Evolutionary conservation across 1,140 invertebrate genomes (phyloP).

Genomic region (Mercenaria mercenaria): DNA sequence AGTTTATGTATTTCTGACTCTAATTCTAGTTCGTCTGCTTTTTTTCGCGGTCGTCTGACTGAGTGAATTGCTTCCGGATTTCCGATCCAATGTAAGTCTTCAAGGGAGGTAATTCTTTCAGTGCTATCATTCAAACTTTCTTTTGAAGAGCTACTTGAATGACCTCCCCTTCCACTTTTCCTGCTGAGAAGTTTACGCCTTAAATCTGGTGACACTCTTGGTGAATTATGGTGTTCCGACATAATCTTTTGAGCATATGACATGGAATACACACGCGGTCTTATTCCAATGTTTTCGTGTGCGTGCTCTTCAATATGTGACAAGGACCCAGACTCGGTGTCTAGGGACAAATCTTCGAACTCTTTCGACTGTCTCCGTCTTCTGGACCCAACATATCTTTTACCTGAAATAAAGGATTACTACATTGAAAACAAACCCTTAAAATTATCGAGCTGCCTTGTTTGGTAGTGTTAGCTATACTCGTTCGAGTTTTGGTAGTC

Average conservation of each 20-base stretch:
- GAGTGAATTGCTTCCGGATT: slow-evolving; percentile 75
- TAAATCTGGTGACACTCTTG: slow-evolving; percentile 34
- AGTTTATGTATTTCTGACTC: slow-evolving; percentile 59
- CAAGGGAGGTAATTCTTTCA: slow-evolving; percentile 53
- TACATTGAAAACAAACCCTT: no score
- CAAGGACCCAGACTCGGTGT: slow-evolving; percentile 41
- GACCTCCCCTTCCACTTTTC: slow-evolving; percentile 7
- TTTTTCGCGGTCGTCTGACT: slow-evolving; percentile 70
- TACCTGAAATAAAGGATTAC: slow-evolving; percentile 23
- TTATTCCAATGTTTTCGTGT: neutral
- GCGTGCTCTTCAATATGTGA: neutral
- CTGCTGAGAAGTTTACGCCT: neutral
- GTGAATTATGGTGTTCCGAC: neutral
- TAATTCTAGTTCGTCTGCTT: slow-evolving; percentile 69
- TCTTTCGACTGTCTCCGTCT: slow-evolving; percentile 47
- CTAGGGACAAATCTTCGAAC: slow-evolving; percentile 46
- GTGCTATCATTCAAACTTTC: slow-evolving; percentile 25
- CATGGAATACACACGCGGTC: slow-evolving; percentile 55
- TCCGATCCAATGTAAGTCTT: slow-evolving; percentile 67
- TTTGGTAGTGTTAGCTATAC: no score
- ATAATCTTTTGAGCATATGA: slow-evolving; percentile 35
- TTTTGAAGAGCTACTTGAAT: slow-evolving; percentile 33
- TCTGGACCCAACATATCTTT: neutral
- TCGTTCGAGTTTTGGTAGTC: no score
- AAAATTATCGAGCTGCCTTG: no score